Conservation (phyloP, 2,113 vertebrate genomes). For the Semicossyphus pulcher region DNA sequence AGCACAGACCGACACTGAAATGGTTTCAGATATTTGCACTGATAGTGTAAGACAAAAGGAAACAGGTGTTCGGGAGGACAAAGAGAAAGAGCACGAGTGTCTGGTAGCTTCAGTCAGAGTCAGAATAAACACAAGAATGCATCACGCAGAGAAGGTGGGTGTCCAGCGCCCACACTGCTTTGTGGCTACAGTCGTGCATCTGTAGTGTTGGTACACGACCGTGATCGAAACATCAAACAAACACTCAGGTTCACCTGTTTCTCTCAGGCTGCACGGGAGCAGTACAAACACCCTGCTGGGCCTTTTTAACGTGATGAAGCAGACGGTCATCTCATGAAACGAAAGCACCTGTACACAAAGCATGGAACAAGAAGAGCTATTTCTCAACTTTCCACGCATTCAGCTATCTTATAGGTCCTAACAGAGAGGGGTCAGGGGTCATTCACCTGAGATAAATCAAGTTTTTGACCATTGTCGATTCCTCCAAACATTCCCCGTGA, state of each 20-base stretch:
- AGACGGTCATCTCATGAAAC: no score
- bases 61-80: neutral
- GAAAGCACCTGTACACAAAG: no score
- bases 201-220: neutral
- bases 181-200: neutral
- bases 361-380: no score
- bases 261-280: neutral
- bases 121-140: neutral
- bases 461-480: no score
- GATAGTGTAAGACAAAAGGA: neutral
- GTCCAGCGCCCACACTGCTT: neutral
- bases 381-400: no score
- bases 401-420: no score
- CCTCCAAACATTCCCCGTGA: no score
- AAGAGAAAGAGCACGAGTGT: neutral
- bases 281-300: neutral
- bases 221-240: neutral
- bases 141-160: neutral
- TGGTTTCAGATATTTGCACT: no score
- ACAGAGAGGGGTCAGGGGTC: no score
- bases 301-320: no score
- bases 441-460: no score
- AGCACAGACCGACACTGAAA: no score
- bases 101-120: neutral
- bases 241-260: neutral